Conservation (phyloP, 2,797 vertebrate species). For the Danionella dracula region DNA sequence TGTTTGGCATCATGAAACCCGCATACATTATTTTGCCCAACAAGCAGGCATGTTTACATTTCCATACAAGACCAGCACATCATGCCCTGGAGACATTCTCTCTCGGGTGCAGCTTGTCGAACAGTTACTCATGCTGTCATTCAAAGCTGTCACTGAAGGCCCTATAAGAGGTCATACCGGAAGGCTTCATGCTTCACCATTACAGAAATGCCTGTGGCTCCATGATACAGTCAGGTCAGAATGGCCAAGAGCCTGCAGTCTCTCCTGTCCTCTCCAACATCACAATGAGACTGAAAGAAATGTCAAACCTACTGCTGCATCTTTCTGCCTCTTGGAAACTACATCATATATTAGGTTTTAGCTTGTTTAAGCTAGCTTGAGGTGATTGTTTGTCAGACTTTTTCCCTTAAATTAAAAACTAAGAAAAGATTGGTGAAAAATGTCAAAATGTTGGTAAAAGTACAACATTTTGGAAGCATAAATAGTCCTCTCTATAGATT, state of each 20-base stretch:
- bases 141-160: constrained; percentile 21
- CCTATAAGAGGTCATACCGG: constrained; percentile 13
- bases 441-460: too few species aligned
- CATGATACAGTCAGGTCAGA: constrained; percentile 20
- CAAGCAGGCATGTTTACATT: constrained; percentile 13
- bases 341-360: too few species aligned
- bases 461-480: too few species aligned
- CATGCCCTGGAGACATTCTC: constrained; percentile 4
- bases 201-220: constrained; percentile 1
- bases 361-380: too few species aligned
- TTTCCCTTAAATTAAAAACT: too few species aligned
- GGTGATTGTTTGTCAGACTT: too few species aligned
- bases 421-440: too few species aligned
- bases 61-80: constrained; percentile 9
- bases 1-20: constrained; percentile 3
- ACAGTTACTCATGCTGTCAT: constrained; percentile 24
- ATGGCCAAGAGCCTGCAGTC: constrained; percentile 14
- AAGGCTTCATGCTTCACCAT: constrained; percentile 22
- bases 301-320: background rate
- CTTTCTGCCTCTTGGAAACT: background rate
- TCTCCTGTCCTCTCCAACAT: background rate
- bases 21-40: constrained; percentile 4
- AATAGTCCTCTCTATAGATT: too few species aligned
- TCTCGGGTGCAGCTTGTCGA: constrained; percentile 5
- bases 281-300: background rate